Conservation (phyloP, 2,797 vertebrate species). For the Acanthurus leucopareius region DNA sequence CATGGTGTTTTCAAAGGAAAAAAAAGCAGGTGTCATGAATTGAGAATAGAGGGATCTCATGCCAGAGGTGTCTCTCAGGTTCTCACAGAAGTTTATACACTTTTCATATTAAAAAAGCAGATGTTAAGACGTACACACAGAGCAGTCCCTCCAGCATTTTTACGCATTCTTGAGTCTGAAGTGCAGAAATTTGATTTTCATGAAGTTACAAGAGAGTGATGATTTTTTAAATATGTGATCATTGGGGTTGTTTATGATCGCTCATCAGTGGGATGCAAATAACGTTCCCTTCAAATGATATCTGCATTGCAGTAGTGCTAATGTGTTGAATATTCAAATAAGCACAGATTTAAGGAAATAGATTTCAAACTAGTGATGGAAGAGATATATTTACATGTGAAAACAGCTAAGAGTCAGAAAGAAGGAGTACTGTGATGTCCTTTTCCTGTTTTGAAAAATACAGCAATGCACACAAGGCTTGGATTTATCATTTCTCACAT, state of each 20-base stretch:
- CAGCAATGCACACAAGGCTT: not conserved
- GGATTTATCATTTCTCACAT: constrained; percentile 3
- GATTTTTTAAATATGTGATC: constrained; percentile 44
- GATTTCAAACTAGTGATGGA: constrained; percentile 17
- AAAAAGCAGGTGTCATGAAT: constrained; percentile 37
- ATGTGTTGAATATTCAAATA: constrained; percentile 41
- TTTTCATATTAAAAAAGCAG: constrained; percentile 12
- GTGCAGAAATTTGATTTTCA: constrained; percentile 27
- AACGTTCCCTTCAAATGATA: constrained; percentile 37
- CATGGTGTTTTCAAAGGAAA: constrained; percentile 74
- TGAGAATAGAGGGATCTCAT: constrained; percentile 32
- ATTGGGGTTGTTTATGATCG: constrained; percentile 33
- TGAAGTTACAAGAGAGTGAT: constrained; percentile 21
- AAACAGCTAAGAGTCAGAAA: not conserved
- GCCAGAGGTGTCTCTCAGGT: constrained; percentile 41
- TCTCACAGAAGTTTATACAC: constrained; percentile 25
- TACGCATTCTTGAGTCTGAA: constrained; percentile 22
- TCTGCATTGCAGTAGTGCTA: constrained; percentile 23
- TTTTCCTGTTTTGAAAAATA: not conserved
- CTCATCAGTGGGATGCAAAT: constrained; percentile 34
- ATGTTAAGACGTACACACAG: too few relatives aligned
- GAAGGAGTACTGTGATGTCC: not conserved
- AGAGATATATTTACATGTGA: constrained; percentile 3
- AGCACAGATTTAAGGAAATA: constrained; percentile 5
- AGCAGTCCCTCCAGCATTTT: constrained; percentile 10